These are phyloP conservation scores for Aplochiton taeniatus DNA, from an alignment of 2,797 vertebrate species.

Conservation along the genomic window DNA sequence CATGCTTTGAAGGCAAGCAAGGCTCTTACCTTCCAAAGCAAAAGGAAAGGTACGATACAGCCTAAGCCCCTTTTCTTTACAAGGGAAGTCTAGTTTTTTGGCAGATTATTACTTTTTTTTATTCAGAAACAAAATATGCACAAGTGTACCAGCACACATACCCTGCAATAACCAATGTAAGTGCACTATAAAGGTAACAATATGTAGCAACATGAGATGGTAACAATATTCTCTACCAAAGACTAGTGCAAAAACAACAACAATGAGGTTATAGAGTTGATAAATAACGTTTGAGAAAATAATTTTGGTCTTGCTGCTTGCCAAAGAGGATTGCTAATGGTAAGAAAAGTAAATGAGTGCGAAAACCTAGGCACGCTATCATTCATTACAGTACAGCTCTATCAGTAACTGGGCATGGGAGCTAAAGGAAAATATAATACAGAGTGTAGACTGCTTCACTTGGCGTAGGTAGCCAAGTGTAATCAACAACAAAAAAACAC, in stretches of 20 bases:
- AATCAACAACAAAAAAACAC: no score
- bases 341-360: constrained; percentile 24
- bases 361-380: constrained; percentile 26
- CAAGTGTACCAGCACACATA: constrained; percentile 39
- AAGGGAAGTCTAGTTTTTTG: constrained; percentile 50
- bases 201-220: constrained; percentile 75
- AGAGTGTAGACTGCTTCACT: no score
- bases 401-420: constrained; percentile 33
- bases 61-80: constrained; percentile 31
- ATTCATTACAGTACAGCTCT: constrained; percentile 8
- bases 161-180: constrained; percentile 59
- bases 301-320: constrained; percentile 64
- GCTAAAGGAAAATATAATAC: no score
- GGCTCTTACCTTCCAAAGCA: not conserved
- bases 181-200: constrained; percentile 55
- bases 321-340: constrained; percentile 34
- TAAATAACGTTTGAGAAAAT: constrained; percentile 75
- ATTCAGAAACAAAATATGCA: constrained; percentile 43
- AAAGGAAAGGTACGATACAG: constrained; percentile 44
- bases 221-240: constrained; percentile 74
- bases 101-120: constrained; percentile 54
- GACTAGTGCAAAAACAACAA: constrained; percentile 83
- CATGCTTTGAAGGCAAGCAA: constrained; percentile 4
- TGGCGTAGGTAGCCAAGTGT: no score
- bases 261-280: constrained; percentile 89